Evolutionary conservation across 2,888 invertebrate genomes (phyloP), one percentile per base, ranked within the genome.

Genomic region (Junonia oenone): DNA sequence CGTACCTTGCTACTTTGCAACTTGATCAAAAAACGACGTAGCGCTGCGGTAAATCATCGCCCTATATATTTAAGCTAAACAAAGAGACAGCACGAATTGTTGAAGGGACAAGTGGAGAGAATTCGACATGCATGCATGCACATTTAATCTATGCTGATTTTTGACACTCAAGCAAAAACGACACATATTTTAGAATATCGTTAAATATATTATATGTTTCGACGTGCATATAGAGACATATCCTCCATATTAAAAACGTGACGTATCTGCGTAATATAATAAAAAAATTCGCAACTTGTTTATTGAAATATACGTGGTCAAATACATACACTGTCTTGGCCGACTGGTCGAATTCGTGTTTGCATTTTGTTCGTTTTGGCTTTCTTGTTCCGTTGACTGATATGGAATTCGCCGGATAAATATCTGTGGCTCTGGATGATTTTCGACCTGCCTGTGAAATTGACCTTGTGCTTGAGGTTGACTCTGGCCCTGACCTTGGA

Each of bases 251-350:
- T 29, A 29, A 29, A 29, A 37, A 17, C 2, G 4, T 15, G 15
- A 35, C 6, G 8, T 2, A 11, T 8, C 27, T 27, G 29, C 2
- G 8, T 11, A 29, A 5, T 6, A 17, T 1, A 11, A 2, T 6
- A 8, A 17, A 9, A 40, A 27, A 38, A 26, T 26, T 29, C 17
- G 40, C 29, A n/a, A 26, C 9, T 4, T 54, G 13, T 47, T 15
- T 15, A 43, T 19, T 19, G 22, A 15, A 43, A 43, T 33, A 48
- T 17, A 38, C 15, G 22, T 13, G 26, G 4, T 50, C 27, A 15
- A 45, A 53, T 51, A 61, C 58, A 37, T 61, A 63, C 65, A 53
- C 48, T 56, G 61, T 37, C 62, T 56, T 6, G 51, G 52, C 40
- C 51, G 58, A 35, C 45, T 50, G 11, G 43, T 43, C 51, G 48